Conservation (phyloP, 30 jellyfish, hydroid and myxozoan species). For the Aurelia aurita complex sp. Pacific region DNA sequence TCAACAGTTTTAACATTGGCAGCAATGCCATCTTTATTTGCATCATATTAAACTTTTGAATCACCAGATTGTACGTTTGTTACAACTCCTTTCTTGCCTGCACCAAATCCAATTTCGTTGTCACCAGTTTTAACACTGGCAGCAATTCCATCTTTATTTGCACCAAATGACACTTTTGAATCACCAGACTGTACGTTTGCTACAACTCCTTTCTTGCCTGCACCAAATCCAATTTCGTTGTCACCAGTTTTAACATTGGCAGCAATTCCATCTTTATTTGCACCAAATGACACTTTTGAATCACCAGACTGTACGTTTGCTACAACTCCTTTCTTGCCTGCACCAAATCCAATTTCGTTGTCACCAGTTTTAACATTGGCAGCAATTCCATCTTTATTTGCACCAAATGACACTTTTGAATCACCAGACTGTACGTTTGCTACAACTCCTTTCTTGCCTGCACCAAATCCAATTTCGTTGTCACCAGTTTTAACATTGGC, state of each 20-base stretch:
- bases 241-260: neutral
- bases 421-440: neutral
- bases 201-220: neutral
- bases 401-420: neutral
- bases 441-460: neutral
- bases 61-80: neutral
- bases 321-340: neutral
- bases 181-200: neutral
- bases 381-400: constrained; percentile 2
- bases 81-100: neutral
- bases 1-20: neutral
- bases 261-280: neutral
- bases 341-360: neutral
- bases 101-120: neutral
- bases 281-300: neutral
- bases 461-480: neutral
- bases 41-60: neutral
- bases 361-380: neutral
- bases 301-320: neutral
- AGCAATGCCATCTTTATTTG: neutral
- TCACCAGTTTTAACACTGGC: neutral
- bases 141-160: neutral
- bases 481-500: neutral
- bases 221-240: neutral
- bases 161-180: neutral